A percentile compares a stretch with the other conserved stretches of the same genome.
Evolutionary conservation across 2,888 invertebrate genomes (phyloP).

Genomic region (Hesperia comma): DNA sequence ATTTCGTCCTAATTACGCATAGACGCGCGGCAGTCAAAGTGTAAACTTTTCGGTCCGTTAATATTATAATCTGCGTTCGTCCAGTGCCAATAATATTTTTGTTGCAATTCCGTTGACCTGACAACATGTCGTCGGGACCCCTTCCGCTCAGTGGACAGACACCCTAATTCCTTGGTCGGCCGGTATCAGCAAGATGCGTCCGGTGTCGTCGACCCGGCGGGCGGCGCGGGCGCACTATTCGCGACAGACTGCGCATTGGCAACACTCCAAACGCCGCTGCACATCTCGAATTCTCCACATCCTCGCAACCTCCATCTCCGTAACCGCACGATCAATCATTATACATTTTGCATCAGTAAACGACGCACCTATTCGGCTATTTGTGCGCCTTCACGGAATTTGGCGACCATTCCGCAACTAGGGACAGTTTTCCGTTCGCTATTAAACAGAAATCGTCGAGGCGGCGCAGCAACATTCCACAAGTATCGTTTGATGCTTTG

Average conservation of each 20-base stretch:
- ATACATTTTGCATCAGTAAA: not conserved
- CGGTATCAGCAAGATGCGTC: slow-evolving; percentile 41
- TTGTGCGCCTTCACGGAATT: too few relatives aligned
- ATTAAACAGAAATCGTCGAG: slow-evolving; percentile 22
- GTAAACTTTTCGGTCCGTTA: not conserved
- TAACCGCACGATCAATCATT: not conserved
- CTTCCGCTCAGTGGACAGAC: not conserved
- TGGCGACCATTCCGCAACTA: not conserved
- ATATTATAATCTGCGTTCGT: not conserved
- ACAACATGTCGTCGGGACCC: not conserved
- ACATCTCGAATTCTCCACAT: slow-evolving; percentile 36
- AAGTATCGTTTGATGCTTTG: slow-evolving; percentile 21
- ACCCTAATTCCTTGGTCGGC: slow-evolving; percentile 13
- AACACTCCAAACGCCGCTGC: slow-evolving; percentile 65
- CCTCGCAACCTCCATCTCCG: slow-evolving; percentile 17
- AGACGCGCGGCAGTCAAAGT: too few relatives aligned
- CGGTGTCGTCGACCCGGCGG: slow-evolving; percentile 60
- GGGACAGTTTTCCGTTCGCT: slow-evolving; percentile 6
- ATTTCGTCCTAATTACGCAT: not conserved
- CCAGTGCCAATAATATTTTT: not conserved
- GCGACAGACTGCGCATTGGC: slow-evolving; percentile 64
- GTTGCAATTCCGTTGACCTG: not conserved
- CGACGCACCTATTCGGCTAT: too few relatives aligned
- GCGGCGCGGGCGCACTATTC: slow-evolving; percentile 53
- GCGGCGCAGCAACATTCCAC: slow-evolving; percentile 16